Evolutionary conservation across 2,888 invertebrate genomes (phyloP), one percentile per base, ranked within the genome.

Genomic region (Phyllotreta striolata): DNA sequence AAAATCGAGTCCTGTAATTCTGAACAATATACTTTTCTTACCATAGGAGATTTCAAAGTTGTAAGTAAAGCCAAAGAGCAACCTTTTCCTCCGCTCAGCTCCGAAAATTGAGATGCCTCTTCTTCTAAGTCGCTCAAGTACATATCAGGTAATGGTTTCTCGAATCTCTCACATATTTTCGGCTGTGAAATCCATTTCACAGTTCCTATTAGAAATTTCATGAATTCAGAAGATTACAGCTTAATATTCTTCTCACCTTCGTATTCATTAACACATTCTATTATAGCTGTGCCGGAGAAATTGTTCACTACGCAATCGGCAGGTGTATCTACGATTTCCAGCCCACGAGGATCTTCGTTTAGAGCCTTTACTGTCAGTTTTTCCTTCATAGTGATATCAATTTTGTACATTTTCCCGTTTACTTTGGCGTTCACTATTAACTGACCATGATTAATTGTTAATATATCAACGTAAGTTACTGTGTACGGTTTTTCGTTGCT

Each of bases 51-150:
- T 10, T 78, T 72, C 58, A 86, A 80, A 14, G 79, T 77, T 6
- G 83, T 80, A 47, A 93, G 81, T 43, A 89, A 78, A 0, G 91
- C 91, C 9, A 94, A 80, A 1, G 93, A 92, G 1, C 89, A 87
- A 8, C 91, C 93, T 79, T 93, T 94, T 0, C 92, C 93, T 0
- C 94, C 94, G 0, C 90, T 89, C 8, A 89, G 78, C 6, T 79
- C 77, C 0, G 86, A 80, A 66, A 86, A 85, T 24, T 83, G 82
- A 24, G 88, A 85, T n/a, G 82, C 82, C 0, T 76, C 74, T 8
- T 84, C 83, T 7, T 81, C 79, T 35, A 89, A 84, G 0, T 79
- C 67, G 1, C 69, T 51, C 6, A 76, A 67, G 14, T 73, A 68
- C 54, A 63, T 49, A 9, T 66, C 47, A 5, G 70, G 68, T 7